Percentiles rank a stretch among this genome's conserved stretches.
Evolutionary conservation across 2,113 vertebrate genomes (phyloP).

Genomic region (Hippocampus zosterae): DNA sequence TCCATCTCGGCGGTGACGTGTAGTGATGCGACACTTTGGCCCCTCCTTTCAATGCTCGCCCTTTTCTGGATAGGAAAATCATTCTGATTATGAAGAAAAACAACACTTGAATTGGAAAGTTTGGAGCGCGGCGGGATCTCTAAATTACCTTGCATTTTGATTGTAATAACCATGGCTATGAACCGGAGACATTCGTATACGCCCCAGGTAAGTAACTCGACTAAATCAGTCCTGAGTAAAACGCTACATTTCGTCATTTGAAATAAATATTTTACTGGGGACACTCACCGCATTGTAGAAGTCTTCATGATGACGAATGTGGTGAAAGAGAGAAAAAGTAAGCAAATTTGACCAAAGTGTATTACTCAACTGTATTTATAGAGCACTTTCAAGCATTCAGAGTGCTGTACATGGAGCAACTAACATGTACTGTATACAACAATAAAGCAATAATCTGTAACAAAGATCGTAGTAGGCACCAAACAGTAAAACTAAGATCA

Average conservation of each 20-base stretch:
- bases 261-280: not conserved
- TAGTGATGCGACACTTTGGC: not conserved
- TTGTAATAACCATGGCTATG: slow-evolving; percentile 46
- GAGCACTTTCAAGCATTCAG: no score
- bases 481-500: no score
- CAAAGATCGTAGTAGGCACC: no score
- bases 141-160: not conserved
- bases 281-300: slow-evolving; percentile 43
- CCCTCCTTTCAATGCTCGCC: not conserved
- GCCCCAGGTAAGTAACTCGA: slow-evolving; percentile 55
- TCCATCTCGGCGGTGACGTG: not conserved
- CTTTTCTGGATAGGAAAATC: not conserved
- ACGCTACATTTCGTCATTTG: not conserved
- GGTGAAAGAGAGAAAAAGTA: not conserved
- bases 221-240: not conserved
- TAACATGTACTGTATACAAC: no score
- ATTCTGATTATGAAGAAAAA: not conserved
- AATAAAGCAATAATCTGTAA: no score
- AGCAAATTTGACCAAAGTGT: not conserved
- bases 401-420: no score
- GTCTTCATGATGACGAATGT: not conserved
- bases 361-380: not conserved
- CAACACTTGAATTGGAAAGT: not conserved
- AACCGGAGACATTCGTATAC: slow-evolving; percentile 62
- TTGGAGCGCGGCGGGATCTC: not conserved